Conservation (phyloP, 2,113 vertebrate species). For the Origma solitaria region DNA sequence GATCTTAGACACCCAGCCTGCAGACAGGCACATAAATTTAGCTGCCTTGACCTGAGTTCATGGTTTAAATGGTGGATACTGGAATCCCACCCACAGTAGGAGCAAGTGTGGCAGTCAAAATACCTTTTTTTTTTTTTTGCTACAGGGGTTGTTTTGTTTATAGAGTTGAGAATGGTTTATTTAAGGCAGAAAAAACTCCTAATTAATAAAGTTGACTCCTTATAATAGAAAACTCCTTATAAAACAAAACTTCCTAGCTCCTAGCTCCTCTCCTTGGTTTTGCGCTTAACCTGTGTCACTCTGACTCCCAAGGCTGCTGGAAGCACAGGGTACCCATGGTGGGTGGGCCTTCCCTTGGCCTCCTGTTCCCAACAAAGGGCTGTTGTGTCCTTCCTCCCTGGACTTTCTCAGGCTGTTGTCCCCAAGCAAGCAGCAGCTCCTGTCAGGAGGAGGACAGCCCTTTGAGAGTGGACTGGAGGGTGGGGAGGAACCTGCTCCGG, state of each 20-base stretch:
- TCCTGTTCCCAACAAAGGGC: accelerated
- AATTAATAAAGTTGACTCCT: neutral
- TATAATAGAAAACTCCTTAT: neutral
- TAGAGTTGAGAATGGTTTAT: neutral
- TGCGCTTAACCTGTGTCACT: neutral
- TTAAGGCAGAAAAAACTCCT: neutral
- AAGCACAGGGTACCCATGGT: accelerated
- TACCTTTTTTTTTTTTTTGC: neutral
- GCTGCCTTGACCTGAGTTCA: neutral
- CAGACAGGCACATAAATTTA: neutral
- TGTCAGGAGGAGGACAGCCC: neutral
- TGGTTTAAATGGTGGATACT: neutral
- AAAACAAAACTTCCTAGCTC: neutral
- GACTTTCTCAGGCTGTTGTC: accelerated
- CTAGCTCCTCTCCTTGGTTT: neutral
- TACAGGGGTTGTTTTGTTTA: neutral
- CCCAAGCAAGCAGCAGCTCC: neutral
- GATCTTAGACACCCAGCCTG: neutral
- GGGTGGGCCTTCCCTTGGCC: accelerated
- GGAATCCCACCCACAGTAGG: neutral
- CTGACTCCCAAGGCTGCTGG: neutral
- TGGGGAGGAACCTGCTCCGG: neutral
- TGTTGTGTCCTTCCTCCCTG: neutral
- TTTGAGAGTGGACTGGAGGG: neutral
- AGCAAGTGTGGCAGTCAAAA: neutral